Conservation (phyloP, 2,113 vertebrate genomes). For the Tyrannus savana region DNA sequence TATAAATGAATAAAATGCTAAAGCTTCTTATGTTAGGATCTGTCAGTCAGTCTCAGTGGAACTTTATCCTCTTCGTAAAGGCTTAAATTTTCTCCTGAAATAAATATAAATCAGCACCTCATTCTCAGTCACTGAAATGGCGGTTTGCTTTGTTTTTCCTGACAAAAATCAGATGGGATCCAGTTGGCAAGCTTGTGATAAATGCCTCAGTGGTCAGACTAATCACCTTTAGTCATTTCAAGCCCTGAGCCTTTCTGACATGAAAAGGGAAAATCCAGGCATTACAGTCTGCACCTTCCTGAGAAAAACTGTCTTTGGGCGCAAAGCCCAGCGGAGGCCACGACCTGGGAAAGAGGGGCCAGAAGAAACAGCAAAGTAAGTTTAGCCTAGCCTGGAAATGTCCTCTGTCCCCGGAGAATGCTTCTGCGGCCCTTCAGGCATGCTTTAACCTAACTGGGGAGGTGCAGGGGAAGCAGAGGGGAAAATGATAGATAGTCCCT, state of each 20-base stretch:
- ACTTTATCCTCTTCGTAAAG: conserved; percentile 32
- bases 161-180: conserved; percentile 7
- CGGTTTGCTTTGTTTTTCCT: conserved; percentile 32
- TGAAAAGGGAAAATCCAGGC: neutral
- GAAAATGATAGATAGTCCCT: neutral
- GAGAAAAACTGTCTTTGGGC: neutral
- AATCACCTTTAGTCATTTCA: conserved; percentile 31
- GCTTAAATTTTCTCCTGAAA: conserved; percentile 50
- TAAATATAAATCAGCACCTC: conserved; percentile 41
- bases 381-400: neutral
- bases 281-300: neutral
- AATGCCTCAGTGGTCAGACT: conserved; percentile 26
- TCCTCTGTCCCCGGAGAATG: neutral
- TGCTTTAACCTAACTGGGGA: neutral
- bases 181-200: neutral
- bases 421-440: neutral
- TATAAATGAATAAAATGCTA: conserved; percentile 56
- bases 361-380: neutral
- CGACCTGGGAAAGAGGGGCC: neutral
- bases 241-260: neutral
- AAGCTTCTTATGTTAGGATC: conserved; percentile 58
- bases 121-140: neutral
- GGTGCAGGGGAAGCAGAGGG: neutral
- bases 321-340: neutral
- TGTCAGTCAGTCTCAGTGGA: conserved; percentile 59